phyloP scores from a whole-genome alignment of 2,113 vertebrate genomes.

The Syrmaticus mikado region DNA sequence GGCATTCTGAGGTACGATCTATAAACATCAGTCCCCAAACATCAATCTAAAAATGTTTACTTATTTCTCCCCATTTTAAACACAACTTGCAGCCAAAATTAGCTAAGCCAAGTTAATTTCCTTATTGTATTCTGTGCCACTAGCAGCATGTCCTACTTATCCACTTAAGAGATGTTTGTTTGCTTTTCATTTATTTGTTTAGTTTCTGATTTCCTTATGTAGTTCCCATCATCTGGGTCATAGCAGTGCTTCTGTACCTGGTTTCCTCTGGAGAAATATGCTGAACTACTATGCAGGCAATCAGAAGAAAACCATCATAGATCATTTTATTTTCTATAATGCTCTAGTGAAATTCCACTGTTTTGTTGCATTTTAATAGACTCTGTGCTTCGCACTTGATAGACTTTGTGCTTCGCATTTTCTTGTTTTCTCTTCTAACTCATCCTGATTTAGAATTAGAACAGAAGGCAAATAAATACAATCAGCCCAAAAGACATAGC shows the following conservation, averaged over 20 bases:
- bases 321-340: not conserved
- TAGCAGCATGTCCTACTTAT: slow-evolving; percentile 66
- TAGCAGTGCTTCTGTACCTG: slow-evolving; percentile 5
- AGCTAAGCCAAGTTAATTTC: slow-evolving; percentile 60
- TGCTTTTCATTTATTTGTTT: slow-evolving; percentile 66
- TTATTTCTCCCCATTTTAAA: slow-evolving; percentile 29
- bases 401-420: not conserved
- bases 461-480: not conserved
- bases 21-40: not conserved
- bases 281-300: not conserved
- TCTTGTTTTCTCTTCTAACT: not conserved
- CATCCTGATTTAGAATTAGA: not conserved
- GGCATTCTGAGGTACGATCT: slow-evolving; percentile 63
- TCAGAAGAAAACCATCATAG: not conserved
- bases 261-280: not conserved
- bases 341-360: not conserved
- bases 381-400: not conserved
- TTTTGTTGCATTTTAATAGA: not conserved
- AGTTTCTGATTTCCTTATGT: slow-evolving; percentile 60
- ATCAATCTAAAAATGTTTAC: slow-evolving; percentile 33
- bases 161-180: slow-evolving; percentile 62
- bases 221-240: slow-evolving; percentile 58
- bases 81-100: slow-evolving; percentile 45
- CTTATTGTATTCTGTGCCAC: slow-evolving; percentile 18
- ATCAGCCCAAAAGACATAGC: not conserved